Evolutionary conservation across 2,888 invertebrate species (phyloP).

Genomic region (Silvanus unidentatus): DNA sequence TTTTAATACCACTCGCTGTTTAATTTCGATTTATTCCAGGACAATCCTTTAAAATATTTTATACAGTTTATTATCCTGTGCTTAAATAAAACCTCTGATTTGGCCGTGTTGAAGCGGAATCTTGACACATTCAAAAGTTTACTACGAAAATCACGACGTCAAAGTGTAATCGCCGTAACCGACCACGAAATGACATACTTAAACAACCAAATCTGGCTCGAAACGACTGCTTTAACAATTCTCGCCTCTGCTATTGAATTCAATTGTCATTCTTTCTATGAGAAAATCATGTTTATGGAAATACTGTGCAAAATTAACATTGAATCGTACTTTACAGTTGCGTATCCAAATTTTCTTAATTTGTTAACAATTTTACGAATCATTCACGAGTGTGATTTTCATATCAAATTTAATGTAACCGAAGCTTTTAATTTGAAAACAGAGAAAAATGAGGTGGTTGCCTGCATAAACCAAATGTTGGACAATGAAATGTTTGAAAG

Average conservation of each 20-base stretch:
- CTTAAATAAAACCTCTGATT: slow-evolving; percentile 35
- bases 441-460: slow-evolving; percentile 47
- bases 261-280: slow-evolving; percentile 57
- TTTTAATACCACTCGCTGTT: background rate
- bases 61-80: slow-evolving; percentile 36
- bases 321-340: slow-evolving; percentile 49
- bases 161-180: slow-evolving; percentile 30
- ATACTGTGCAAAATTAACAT: slow-evolving; percentile 54
- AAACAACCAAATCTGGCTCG: slow-evolving; percentile 53
- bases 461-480: slow-evolving; percentile 53
- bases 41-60: slow-evolving; percentile 54
- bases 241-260: slow-evolving; percentile 56
- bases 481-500: slow-evolving; percentile 50
- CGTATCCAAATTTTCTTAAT: slow-evolving; percentile 45
- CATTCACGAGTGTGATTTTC: slow-evolving; percentile 41
- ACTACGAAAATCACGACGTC: slow-evolving; percentile 32
- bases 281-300: slow-evolving; percentile 59
- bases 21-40: slow-evolving; percentile 51
- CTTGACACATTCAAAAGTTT: slow-evolving; percentile 43
- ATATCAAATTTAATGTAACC: slow-evolving; percentile 51
- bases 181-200: slow-evolving; percentile 48
- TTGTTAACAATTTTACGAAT: slow-evolving; percentile 30
- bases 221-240: slow-evolving; percentile 53
- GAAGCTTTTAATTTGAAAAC: slow-evolving; percentile 32
- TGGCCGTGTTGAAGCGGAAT: slow-evolving; percentile 28